These are phyloP conservation scores for Syngnathus scovelli DNA, from an alignment of 2,113 vertebrate species.

Conservation along the genomic window DNA sequence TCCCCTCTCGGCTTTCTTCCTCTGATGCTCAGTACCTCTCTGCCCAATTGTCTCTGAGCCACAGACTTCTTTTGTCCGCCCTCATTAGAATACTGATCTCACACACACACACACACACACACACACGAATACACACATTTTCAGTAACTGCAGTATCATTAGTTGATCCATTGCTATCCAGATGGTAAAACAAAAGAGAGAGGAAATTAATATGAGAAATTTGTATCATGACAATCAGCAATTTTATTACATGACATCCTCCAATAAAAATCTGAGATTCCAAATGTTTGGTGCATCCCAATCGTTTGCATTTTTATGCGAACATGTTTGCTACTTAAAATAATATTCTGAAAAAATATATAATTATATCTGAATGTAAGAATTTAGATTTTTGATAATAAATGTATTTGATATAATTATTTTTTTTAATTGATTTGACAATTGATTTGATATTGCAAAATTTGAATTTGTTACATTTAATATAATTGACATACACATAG, in stretches of 20 bases:
- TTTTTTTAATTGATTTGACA: too few relatives aligned
- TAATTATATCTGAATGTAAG: too few relatives aligned
- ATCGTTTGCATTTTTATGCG: too few relatives aligned
- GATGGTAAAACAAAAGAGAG: slow-evolving; percentile 51
- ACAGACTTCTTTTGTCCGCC: slow-evolving; percentile 69
- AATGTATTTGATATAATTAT: too few relatives aligned
- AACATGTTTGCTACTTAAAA: too few relatives aligned
- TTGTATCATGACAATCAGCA: background rate
- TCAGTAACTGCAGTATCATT: slow-evolving; percentile 49
- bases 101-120: slow-evolving; percentile 30
- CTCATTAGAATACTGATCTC: slow-evolving; percentile 65
- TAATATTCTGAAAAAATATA: too few relatives aligned
- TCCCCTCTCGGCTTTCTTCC: slow-evolving; percentile 44
- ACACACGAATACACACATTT: slow-evolving; percentile 30
- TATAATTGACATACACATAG: too few relatives aligned
- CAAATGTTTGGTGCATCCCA: too few relatives aligned
- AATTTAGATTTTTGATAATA: too few relatives aligned
- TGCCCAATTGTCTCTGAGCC: slow-evolving; percentile 62
- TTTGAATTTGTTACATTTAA: too few relatives aligned
- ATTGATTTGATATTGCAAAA: too few relatives aligned
- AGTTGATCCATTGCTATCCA: slow-evolving; percentile 29
- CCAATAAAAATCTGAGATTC: too few relatives aligned
- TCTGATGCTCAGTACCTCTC: slow-evolving; percentile 58
- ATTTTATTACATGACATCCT: background rate
- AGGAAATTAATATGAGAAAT: slow-evolving; percentile 27